Evolutionary conservation across 2,797 vertebrate species (phyloP).

Genomic region (Kryptopterus vitreolus): DNA sequence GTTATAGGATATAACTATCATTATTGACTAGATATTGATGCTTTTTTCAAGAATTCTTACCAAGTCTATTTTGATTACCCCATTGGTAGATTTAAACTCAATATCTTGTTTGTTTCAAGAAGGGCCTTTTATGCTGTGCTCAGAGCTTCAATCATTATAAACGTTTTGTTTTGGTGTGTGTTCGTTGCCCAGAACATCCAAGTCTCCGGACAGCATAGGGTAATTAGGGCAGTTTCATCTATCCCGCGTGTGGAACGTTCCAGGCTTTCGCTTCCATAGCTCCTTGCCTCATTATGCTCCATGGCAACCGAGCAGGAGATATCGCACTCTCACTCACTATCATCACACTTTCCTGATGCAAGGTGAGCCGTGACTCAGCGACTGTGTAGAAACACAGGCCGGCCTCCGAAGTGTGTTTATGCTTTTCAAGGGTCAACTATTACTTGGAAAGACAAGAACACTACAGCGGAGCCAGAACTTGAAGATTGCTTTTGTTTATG

Average conservation of each 20-base stretch:
- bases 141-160: not conserved
- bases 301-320: conserved; percentile 36
- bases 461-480: not conserved
- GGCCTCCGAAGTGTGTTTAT: conserved; percentile 26
- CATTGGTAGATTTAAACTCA: no score
- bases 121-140: no score
- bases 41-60: no score
- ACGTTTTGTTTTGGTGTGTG: conserved; percentile 15
- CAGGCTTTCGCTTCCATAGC: conserved; percentile 28
- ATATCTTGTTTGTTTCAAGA: no score
- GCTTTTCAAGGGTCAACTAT: conserved; percentile 25
- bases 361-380: conserved; percentile 39
- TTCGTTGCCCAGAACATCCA: conserved; percentile 20
- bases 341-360: conserved; percentile 15
- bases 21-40: no score
- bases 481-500: not conserved
- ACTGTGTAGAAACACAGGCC: conserved; percentile 26
- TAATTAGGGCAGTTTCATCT: conserved; percentile 22
- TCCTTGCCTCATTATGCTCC: conserved; percentile 45
- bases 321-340: conserved; percentile 29
- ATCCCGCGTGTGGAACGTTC: conserved; percentile 32
- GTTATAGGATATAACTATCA: no score
- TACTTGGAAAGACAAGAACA: conserved; percentile 4
- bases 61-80: no score
- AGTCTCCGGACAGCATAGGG: conserved; percentile 12